Evolutionary conservation across 2,797 vertebrate species (phyloP), one percentile per base, ranked within the genome.

Genomic region (Sebastes vulpes): DNA sequence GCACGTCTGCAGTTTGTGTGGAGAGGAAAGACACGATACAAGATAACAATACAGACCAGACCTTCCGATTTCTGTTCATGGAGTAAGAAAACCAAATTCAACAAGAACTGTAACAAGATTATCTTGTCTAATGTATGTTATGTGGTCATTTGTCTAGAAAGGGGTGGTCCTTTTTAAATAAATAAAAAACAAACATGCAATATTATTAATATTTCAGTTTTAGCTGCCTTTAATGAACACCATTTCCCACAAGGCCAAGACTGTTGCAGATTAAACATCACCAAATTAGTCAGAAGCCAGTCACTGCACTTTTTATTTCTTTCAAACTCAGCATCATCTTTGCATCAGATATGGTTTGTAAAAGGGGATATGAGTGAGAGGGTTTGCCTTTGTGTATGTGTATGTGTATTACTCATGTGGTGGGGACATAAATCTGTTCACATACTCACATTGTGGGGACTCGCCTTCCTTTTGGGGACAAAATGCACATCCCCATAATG

Each of bases 341-440:
- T 88, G 80, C 58, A 66, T 82, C 76, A 78, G 50, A 73, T 42
- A 50, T 31, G 8, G 6, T 74, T 67, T 65, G 12, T 21, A 26
- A 76, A 68, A 14, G 56, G 5, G 65, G 23, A 60, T 60, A 54
- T 57, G 57, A 76, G 21, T 67, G 61, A 54, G n/a, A 2, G 31
- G 32, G 8, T 26, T 38, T 65, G 57, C 3, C 9, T 11, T 3
- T 59, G 38, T 60, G 46, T 71, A 46, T 60, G 46, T 57, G 66
- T 18, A 14, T 57, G 32, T n/a, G 3, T 46, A 18, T 46, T 18
- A 46, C 42, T 46, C 6, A 46, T 46, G 42, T 46, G 42, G 42
- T 18, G 42, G 0, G 42, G 42, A 46, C 38, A 42, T 42, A 42
- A 46, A 46, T 46, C 42, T 46, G 42, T 18, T 42, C 38, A 42